Evolutionary conservation across 1,140 invertebrate species (phyloP).

Genomic region (Drosophila mauritiana): DNA sequence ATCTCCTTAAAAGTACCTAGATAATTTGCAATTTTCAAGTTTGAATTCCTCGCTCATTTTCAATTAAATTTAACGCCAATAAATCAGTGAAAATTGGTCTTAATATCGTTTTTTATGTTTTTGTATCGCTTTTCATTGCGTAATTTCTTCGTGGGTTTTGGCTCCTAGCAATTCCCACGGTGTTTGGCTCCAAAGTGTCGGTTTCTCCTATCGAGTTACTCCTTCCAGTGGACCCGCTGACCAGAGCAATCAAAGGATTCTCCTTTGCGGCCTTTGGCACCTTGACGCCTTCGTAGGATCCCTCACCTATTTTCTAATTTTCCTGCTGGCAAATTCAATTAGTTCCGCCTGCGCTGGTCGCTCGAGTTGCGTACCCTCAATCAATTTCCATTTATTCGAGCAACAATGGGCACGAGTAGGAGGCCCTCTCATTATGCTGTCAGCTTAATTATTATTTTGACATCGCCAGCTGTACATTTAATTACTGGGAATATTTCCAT

Average conservation of each 20-base stretch:
- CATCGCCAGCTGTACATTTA: conserved; percentile 66
- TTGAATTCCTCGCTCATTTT: neutral
- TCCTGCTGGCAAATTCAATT: conserved; percentile 48
- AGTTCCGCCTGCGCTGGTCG: conserved; percentile 32
- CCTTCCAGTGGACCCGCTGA: neutral
- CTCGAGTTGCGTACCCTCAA: conserved; percentile 6
- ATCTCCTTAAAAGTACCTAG: too few species aligned
- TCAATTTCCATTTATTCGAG: conserved; percentile 41
- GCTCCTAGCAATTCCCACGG: neutral
- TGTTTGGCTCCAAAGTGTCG: conserved; percentile 1
- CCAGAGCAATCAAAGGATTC: conserved; percentile 35
- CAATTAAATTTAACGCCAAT: neutral
- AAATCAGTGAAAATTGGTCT: neutral
- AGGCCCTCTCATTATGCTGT: conserved; percentile 63
- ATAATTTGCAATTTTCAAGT: too few species aligned
- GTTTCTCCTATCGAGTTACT: neutral
- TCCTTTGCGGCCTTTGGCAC: conserved; percentile 31
- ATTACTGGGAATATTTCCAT: conserved; percentile 67
- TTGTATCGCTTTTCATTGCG: neutral
- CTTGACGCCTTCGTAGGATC: conserved; percentile 27
- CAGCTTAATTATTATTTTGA: conserved; percentile 76
- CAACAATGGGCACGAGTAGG: conserved; percentile 15
- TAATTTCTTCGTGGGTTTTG: neutral
- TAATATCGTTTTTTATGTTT: neutral
- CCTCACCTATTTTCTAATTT: conserved; percentile 46